Base-by-base conservation (phyloP, 2,888 invertebrate species). In the Ditula angustiorana region DNA sequence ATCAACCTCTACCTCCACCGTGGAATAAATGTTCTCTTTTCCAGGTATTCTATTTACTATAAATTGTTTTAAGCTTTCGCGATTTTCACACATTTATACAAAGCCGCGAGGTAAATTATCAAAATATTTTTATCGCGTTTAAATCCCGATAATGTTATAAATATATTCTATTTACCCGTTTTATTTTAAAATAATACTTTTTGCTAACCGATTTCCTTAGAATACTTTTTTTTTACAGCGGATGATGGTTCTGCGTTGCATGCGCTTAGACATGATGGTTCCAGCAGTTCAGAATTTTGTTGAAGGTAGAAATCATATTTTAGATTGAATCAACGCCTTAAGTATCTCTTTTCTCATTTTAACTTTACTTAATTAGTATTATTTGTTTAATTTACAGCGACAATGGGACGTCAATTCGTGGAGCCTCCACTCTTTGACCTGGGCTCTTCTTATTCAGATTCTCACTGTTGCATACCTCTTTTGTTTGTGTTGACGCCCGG, bases 401-500 rank as follows among this genome's bases (percentile, higher is more conserved):
- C 96, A 81, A 90, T 98, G 84, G 98, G 98, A 0, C 91, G 93
- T 52, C 93, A 95, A 77, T 99, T 96, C 81, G 95, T 98, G 7
- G 97, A 98, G 81, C 97, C 98, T 0, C 98, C 98, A 0, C 96
- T 97, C 0, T 98, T 98, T 81, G 97, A 98, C 87, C 90, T 99
- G 71, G 87, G 93, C 0, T 96, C 97, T 1, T 97, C 97, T 0
- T 99, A 96, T 81, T 90, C 93, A 0, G 98, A 98, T 80, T 98
- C 98, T 0, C 96, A 97, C 75, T 96, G 96, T 79, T 96, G 95
- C 77, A 95, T 97, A n/a, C 99, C 99, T 0, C 86, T 99, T 65
- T 96, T 99, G 75, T 98, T 99, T 79, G 95, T 99, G 24, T 88
- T 99, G 67, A 98, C 98, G 0, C 98, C 98, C 0, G 98, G 98